Evolutionary conservation across 2,113 vertebrate species (phyloP).

Genomic region (Platycercus adscitus): DNA sequence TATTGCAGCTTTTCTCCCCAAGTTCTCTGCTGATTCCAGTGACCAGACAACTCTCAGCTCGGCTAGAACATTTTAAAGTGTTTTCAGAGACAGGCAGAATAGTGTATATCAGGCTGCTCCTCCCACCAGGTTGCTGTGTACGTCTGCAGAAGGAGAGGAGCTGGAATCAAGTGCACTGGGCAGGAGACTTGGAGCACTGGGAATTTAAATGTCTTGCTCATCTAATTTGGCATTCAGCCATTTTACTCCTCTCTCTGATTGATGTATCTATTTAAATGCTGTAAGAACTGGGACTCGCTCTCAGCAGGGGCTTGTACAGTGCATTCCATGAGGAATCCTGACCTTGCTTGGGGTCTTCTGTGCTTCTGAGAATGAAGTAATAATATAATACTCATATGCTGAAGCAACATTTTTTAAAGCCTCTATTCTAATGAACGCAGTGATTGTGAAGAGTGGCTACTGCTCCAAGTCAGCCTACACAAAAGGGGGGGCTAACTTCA

Average conservation of each 20-base stretch:
- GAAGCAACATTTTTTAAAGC: not conserved
- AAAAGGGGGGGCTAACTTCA: not conserved
- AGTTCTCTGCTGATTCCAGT: not conserved
- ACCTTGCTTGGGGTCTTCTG: not conserved
- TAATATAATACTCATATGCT: not conserved
- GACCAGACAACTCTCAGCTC: not conserved
- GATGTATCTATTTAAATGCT: slow-evolving; percentile 27
- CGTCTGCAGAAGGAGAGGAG: not conserved
- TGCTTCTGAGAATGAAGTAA: not conserved
- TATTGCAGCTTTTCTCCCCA: not conserved
- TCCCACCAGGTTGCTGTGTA: not conserved
- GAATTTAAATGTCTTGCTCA: not conserved
- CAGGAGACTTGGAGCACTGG: not conserved
- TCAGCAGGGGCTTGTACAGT: slow-evolving; percentile 1
- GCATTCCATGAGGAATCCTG: slow-evolving; percentile 11
- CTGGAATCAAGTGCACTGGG: not conserved
- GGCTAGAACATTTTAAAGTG: not conserved
- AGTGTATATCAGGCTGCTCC: not conserved
- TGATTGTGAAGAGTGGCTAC: not conserved
- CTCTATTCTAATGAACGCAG: not conserved
- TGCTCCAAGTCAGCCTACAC: not conserved
- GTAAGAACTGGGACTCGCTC: not conserved
- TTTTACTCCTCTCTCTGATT: not conserved
- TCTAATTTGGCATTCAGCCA: not conserved
- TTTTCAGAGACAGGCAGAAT: not conserved